phyloP scores from a whole-genome alignment of 2,797 vertebrate genomes.

The Sarcophilus harrisii region DNA sequence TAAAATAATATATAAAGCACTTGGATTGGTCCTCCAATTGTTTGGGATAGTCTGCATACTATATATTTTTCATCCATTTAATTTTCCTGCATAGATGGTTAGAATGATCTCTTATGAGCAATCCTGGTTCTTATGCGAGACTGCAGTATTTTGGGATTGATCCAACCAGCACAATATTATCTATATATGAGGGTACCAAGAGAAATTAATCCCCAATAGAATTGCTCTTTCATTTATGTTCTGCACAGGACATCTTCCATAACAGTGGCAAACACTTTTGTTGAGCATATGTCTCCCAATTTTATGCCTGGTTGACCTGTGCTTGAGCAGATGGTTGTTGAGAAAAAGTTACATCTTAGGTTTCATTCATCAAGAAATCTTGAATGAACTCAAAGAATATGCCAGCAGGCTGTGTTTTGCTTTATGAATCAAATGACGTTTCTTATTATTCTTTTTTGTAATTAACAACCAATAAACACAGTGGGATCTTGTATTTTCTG shows the following conservation, averaged over 20 bases:
- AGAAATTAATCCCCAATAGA: neutral
- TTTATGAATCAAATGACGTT: neutral
- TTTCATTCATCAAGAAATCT: neutral
- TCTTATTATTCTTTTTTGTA: neutral
- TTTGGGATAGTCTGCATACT: neutral
- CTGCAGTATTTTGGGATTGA: neutral
- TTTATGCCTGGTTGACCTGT: neutral
- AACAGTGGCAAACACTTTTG: neutral
- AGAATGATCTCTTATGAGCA: neutral
- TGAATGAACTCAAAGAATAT: neutral
- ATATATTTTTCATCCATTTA: neutral
- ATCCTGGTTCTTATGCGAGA: neutral
- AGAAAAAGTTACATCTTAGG: neutral
- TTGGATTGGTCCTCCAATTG: neutral
- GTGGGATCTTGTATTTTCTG: neutral
- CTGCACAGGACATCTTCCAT: neutral
- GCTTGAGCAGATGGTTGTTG: neutral
- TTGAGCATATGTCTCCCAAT: neutral
- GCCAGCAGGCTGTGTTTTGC: neutral
- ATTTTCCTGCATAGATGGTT: neutral
- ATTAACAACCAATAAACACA: neutral
- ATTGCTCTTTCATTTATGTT: neutral
- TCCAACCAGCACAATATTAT: neutral
- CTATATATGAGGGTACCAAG: neutral
- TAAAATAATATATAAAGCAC: neutral